Evolutionary conservation across 2,797 vertebrate species (phyloP), one percentile per base, ranked within the genome.

Genomic region (Novumbra hubbsi): DNA sequence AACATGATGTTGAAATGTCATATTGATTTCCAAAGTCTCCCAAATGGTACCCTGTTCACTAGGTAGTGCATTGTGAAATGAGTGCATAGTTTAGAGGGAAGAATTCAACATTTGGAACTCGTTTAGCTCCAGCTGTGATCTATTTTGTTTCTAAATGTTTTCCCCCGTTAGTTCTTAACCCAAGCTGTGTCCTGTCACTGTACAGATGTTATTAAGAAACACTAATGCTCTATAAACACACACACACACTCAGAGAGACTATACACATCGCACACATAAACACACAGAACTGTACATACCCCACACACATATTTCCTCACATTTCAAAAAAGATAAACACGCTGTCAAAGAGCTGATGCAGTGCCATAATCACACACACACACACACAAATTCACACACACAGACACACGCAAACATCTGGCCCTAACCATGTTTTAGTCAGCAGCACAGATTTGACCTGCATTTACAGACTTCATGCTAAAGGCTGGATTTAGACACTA

Each of bases 321-420:
- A 89, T 88, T 86, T 89, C 86, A 88, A 85, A 88, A 83, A 80
- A 73, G 27, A 88, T 91, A 92, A 92, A 91, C 91, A 91, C 88
- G 84, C 89, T 49, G 79, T 83, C 86, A 81, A 76, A 76, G 38
- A 67, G 78, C 80, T 45, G 74, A 76, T 55, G 50, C 64, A 73
- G 45, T 67, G 30, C 30, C 62, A 72, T 72, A 68, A 87, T 83
- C 89, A 84, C 85, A 87, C 60, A 67, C 70, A 57, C 62, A 73
- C 71, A 72, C 70, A 68, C 63, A 49, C 38, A 32, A n/a, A 34
- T 89, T 83, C 85, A 87, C 80, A 84, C 83, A 88, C 86, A 88
- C 60, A 67, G 63, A 57, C 63, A 73, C 71, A 72, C 70, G 62
- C 63, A 15, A 80, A 78, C 87, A 89, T 90, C 87, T 90, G 91